Percentiles rank a stretch among this genome's conserved stretches.
Evolutionary conservation across 2,888 invertebrate genomes (phyloP).

Genomic region (Drosophila glabriapex): DNA sequence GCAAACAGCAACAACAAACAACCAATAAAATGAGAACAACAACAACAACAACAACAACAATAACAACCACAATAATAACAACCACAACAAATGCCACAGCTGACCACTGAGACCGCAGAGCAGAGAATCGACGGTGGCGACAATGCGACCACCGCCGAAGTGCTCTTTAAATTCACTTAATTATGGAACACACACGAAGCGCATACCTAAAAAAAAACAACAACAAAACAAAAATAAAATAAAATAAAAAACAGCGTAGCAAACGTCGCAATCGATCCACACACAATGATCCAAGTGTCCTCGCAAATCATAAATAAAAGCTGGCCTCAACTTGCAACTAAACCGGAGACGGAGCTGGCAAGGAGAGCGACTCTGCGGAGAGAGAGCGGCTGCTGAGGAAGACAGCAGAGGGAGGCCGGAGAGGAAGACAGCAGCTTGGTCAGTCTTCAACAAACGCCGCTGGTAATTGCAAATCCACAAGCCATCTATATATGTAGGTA

Average conservation of each 20-base stretch:
- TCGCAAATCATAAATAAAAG: conserved; percentile 81
- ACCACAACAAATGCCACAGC: conserved; percentile 27
- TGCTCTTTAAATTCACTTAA: conserved; percentile 83
- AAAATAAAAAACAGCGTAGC: conserved; percentile 40
- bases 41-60: conserved; percentile 34
- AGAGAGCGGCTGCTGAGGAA: background rate
- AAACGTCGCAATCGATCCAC: conserved; percentile 52
- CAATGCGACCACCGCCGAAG: conserved; percentile 71
- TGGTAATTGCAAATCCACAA: conserved; percentile 49
- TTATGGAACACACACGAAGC: conserved; percentile 85
- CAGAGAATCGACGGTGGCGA: conserved; percentile 36
- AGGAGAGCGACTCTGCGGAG: background rate
- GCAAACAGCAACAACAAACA: conserved; percentile 47
- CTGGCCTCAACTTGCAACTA: conserved; percentile 32
- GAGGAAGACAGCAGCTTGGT: conserved; percentile 5
- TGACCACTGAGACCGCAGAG: conserved; percentile 3
- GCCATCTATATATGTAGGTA: conserved; percentile 10
- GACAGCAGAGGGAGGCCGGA: background rate
- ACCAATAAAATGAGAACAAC: conserved; percentile 20
- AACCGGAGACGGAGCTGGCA: background rate
- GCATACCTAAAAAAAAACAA: conserved; percentile 61
- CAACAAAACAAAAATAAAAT: conserved; percentile 28
- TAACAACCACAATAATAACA: conserved; percentile 32
- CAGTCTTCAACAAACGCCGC: conserved; percentile 30
- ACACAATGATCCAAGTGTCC: conserved; percentile 56